These are phyloP conservation scores for Botia almorhae DNA, from an alignment of 2,797 vertebrate species.

Conservation along the genomic window DNA sequence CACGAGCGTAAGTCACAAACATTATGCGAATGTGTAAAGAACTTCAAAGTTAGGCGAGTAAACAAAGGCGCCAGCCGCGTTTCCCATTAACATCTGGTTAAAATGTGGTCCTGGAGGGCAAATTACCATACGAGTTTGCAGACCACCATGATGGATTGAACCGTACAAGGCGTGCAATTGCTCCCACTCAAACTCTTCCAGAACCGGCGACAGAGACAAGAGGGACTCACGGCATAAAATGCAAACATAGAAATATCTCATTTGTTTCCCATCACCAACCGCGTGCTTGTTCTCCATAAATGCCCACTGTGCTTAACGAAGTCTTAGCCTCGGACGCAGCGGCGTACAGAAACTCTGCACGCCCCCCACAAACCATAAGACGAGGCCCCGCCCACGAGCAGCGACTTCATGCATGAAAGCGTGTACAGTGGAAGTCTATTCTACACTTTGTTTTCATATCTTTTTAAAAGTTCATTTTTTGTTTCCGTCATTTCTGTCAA, in stretches of 20 bases:
- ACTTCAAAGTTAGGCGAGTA: slow-evolving; percentile 54
- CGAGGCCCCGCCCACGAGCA: background rate
- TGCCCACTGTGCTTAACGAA: slow-evolving; percentile 6
- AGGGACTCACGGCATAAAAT: slow-evolving; percentile 41
- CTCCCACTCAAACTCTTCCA: slow-evolving; percentile 43
- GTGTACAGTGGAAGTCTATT: too few relatives aligned
- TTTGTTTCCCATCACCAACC: slow-evolving; percentile 38
- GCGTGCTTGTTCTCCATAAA: slow-evolving; percentile 35
- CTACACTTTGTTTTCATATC: background rate
- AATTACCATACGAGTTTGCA: slow-evolving; percentile 56
- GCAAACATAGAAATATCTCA: slow-evolving; percentile 37
- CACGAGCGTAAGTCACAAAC: slow-evolving; percentile 41
- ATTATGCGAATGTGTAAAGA: slow-evolving; percentile 42
- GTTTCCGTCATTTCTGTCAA: background rate
- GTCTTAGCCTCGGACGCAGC: background rate
- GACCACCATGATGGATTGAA: slow-evolving; percentile 47
- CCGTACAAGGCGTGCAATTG: slow-evolving; percentile 37
- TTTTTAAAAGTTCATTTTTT: background rate
- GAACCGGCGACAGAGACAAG: background rate
- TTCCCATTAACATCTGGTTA: slow-evolving; percentile 59
- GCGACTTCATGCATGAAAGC: background rate
- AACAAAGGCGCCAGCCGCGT: slow-evolving; percentile 47
- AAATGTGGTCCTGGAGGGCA: slow-evolving; percentile 49
- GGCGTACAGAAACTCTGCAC: background rate
- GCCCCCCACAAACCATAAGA: background rate